Evolutionary conservation across 1,140 invertebrate species (phyloP), one percentile per base, ranked within the genome.

Genomic region (Protaetia brevitarsis): DNA sequence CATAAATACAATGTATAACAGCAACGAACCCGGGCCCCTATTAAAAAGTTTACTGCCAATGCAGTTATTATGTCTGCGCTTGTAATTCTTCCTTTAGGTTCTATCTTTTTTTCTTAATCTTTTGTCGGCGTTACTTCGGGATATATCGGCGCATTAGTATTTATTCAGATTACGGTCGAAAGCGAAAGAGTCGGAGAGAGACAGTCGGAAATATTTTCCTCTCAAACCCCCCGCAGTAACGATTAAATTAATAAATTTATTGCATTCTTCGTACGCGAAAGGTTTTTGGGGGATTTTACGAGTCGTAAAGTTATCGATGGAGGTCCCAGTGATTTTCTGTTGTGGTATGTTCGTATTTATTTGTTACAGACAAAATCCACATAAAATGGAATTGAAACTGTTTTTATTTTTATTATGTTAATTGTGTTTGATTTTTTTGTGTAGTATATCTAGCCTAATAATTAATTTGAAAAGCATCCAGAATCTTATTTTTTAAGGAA

Each of bases 21-120:
- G 41, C 16, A 45, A 13, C 41, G 41, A 45, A 21, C 41, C 41
- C 41, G 16, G 59, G 26, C 26, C n/a, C 26, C 59, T 30, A 61
- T 61, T 61, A 61, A 61, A 61, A 61, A 61, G 59, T 61, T 61
- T 61, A 61, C 59, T 61, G 59, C 59, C 59, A 61, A 61, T 61
- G 59, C 59, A 34, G 59, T 61, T 61, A 58, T 61, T 34, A 34
- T 11, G 19, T 28, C 56, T 19, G 56, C 28, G 59, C 59, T 61
- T 61, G 19, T 61, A 34, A 61, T 61, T 30, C 30, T 58, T 58
- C 56, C n/a, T 58, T 58, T 58, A 30, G 8, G 28, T 58, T 58
- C 26, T 58, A n/a, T n/a, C n/a, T n/a, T n/a, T 28, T 28, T 21
- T 21, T 61, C 31, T 61, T 61, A 29, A 30, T 21, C 31, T 34